These are phyloP conservation scores for Pediacus dermestoides DNA, from an alignment of 2,888 invertebrate genomes.

Conservation along the genomic window DNA sequence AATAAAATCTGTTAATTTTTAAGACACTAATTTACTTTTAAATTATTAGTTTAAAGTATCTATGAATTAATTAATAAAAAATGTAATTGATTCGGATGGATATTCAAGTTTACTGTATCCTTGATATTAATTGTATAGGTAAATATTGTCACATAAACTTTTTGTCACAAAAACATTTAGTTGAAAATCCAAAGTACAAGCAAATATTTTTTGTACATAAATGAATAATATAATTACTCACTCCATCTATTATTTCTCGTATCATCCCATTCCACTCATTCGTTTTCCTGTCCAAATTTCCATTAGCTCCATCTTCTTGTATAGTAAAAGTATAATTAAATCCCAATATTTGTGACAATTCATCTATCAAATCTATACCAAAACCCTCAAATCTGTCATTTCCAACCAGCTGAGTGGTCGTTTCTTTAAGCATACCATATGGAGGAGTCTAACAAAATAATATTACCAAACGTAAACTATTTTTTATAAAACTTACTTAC, in stretches of 20 bases:
- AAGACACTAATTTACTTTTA: too few species aligned
- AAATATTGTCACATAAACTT: too few species aligned
- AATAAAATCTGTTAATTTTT: too few species aligned
- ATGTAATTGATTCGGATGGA: too few species aligned
- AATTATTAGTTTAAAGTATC: too few species aligned
- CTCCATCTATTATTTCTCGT: slow-evolving; percentile 65
- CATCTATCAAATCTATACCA: slow-evolving; percentile 81
- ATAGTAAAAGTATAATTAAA: slow-evolving; percentile 81
- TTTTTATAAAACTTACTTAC: slow-evolving; percentile 49
- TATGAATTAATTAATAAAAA: too few species aligned
- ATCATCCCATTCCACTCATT: slow-evolving; percentile 75
- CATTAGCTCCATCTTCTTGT: slow-evolving; percentile 74
- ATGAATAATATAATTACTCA: too few species aligned
- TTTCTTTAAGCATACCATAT: slow-evolving; percentile 81
- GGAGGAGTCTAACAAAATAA: slow-evolving; percentile 63
- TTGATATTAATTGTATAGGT: too few species aligned
- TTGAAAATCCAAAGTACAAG: too few species aligned
- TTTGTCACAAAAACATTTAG: too few species aligned
- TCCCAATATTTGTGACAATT: slow-evolving; percentile 70
- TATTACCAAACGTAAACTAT: slow-evolving; percentile 1
- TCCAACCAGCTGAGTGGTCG: slow-evolving; percentile 61
- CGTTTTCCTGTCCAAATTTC: slow-evolving; percentile 59
- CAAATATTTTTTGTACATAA: too few species aligned
- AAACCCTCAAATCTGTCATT: slow-evolving; percentile 86
- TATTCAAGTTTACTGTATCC: too few species aligned